Base-by-base conservation (phyloP, 2,797 vertebrate genomes). In the Merluccius polli region DNA sequence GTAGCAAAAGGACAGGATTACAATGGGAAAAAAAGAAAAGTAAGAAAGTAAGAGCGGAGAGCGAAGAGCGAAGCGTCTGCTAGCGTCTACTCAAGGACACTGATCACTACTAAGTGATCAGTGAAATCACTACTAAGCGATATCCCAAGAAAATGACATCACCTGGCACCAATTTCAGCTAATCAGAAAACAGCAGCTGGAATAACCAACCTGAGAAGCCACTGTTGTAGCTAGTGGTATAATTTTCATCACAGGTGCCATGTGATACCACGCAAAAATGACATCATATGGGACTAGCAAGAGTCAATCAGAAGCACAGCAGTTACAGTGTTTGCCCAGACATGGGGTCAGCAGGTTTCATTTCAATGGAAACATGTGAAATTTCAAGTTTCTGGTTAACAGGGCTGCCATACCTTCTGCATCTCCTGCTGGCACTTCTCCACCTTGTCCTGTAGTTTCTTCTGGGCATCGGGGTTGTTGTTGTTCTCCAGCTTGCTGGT, bases 361-460 rank as follows among this genome's bases (percentile, higher is more conserved):
- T n/a, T n/a, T n/a, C n/a, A n/a, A n/a, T n/a, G n/a, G n/a, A n/a
- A n/a, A n/a, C n/a, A n/a, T n/a, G n/a, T n/a, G n/a, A n/a, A n/a
- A n/a, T 35, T 35, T 3, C 36, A 38, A 10, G 36, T 38, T 1
- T 38, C 6, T 11, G 36, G 36, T 38, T 38, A 7, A 10, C 6
- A 38, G 36, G 41, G 33, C 33, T 8, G 33, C 52, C 52, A 2
- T 90, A 98, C 98, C 98, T 98, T 99, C 73, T 97, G 93, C 10
- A 94, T 91, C 65, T 99, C 98, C 90, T 98, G 97, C 78, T 98
- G 98, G 91, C 96, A 96, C 78, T 96, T 98, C 85, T 99, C 98
- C 87, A 99, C 93, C 91, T 99, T 99, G 89, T 99, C 98, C 85
- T 98, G 97, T 16, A 99, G 90, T 85, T 99, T 99, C 93, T 97